Conservation (phyloP, 1,140 invertebrate species). For the Halyomorpha halys region DNA sequence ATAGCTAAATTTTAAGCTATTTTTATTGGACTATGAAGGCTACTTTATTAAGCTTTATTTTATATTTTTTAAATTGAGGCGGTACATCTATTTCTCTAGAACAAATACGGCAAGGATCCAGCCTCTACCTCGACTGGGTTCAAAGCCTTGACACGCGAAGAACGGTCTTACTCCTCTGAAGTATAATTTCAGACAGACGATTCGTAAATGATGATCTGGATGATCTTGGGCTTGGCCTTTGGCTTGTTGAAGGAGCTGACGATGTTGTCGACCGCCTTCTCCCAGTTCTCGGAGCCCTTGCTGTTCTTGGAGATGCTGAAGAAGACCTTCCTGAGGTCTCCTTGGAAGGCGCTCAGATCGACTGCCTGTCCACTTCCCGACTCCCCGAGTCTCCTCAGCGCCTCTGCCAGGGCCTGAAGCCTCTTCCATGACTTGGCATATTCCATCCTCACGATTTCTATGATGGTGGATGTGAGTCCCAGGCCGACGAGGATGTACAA, state of each 20-base stretch:
- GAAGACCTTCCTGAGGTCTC: constrained; percentile 45
- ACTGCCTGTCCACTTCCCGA: constrained; percentile 50
- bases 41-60: no score
- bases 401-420: constrained; percentile 66
- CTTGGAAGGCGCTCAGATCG: constrained; percentile 53
- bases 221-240: constrained; percentile 37
- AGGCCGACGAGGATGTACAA: constrained; percentile 88
- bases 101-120: no score
- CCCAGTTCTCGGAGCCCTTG: constrained; percentile 19
- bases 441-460: constrained; percentile 73
- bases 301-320: constrained; percentile 31
- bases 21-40: no score
- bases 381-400: constrained; percentile 60
- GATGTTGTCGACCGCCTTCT: constrained; percentile 24
- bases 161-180: no score
- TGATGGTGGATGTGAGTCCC: constrained; percentile 88
- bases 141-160: no score
- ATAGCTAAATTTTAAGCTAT: no score
- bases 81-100: no score
- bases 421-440: constrained; percentile 76
- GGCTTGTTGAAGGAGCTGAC: constrained; percentile 18
- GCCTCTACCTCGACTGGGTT: no score
- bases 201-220: constrained; percentile 79
- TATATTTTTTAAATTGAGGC: no score
- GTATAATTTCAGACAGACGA: constrained; percentile 47